Evolutionary conservation across 2,888 invertebrate species (phyloP), one percentile per base, ranked within the genome.

Genomic region (Drosophila incognita): DNA sequence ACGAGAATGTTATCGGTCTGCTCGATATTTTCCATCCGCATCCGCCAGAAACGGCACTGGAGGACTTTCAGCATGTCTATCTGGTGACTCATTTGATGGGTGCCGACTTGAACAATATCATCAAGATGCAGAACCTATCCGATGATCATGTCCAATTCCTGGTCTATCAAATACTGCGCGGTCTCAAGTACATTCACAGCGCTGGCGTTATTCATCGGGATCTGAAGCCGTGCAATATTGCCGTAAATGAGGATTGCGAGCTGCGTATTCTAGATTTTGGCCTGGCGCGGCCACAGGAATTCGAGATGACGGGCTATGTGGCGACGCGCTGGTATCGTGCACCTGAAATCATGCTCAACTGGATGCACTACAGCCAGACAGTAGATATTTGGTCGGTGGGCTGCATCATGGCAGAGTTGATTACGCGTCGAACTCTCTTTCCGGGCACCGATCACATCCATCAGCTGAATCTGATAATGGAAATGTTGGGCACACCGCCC

Each of bases 361-460:
- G 99, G 99, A 99, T 99, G 99, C 99, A 99, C 93, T 99, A 99
- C 93, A 98, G 98, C 93, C 98, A 99, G 94, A 99, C 99, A 71
- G 99, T 99, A 71, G 99, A 99, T 93, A 98, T 99, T 93, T 99
- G 99, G 99, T 99, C 98, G 0, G 99, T 99, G 54, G 99, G 99
- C 27, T 99, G 99, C 94, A 99, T 99, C 86, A 98, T 99, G 98
- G 99, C 99, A 18, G 99, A 99, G 93, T 94, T 99, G 84, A 94
- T 99, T 76, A 99, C 98, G 0, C 96, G 98, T 66, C 95, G 97
- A 83, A 98, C 99, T 18, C 94, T 99, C 54, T 99, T 99, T 93
- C 99, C 99, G 24, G 99, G 99, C 86, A 97, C 98, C 74, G 99
- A 99, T 95, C 99, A 99, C 98, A 99, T 99, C 94, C 98, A 99